A percentile compares a stretch with the other conserved stretches of the same genome.
Evolutionary conservation across 1,140 invertebrate species (phyloP).

Genomic region (Elysia chlorotica): DNA sequence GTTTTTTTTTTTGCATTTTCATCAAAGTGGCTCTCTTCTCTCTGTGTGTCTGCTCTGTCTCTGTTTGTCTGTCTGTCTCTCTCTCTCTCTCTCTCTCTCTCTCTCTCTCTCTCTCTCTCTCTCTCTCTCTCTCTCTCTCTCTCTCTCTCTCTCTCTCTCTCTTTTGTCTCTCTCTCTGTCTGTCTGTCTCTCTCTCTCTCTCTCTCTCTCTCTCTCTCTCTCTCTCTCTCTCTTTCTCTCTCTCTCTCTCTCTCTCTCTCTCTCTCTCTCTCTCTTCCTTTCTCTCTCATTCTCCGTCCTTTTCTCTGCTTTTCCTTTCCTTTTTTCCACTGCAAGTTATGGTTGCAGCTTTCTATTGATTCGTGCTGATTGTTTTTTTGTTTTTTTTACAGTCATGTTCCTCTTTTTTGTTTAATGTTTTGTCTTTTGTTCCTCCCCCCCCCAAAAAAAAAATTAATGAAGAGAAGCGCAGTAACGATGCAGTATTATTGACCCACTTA

Average conservation of each 20-base stretch:
- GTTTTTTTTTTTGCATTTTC: no score
- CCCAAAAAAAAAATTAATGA: no score
- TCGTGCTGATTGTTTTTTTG: no score
- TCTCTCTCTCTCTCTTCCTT: neutral
- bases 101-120: slow-evolving; percentile 8
- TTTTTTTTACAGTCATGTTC: neutral
- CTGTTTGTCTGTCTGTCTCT: slow-evolving; percentile 15
- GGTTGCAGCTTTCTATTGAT: no score
- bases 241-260: neutral
- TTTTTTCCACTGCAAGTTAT: no score
- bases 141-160: slow-evolving; percentile 1
- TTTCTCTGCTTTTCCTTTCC: neutral
- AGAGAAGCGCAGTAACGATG: no score
- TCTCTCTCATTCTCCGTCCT: neutral
- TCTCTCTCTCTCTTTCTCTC: slow-evolving; percentile 27
- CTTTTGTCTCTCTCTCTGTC: neutral
- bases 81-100: slow-evolving; percentile 9
- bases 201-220: slow-evolving; percentile 29
- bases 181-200: slow-evolving; percentile 5
- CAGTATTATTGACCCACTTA: neutral
- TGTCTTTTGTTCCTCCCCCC: no score
- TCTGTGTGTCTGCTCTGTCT: no score
- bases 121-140: slow-evolving; percentile 1
- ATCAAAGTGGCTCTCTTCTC: no score
- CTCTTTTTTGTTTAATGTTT: no score